Base-by-base conservation (phyloP, 2,888 invertebrate species). In the Odiellus spinosus region DNA sequence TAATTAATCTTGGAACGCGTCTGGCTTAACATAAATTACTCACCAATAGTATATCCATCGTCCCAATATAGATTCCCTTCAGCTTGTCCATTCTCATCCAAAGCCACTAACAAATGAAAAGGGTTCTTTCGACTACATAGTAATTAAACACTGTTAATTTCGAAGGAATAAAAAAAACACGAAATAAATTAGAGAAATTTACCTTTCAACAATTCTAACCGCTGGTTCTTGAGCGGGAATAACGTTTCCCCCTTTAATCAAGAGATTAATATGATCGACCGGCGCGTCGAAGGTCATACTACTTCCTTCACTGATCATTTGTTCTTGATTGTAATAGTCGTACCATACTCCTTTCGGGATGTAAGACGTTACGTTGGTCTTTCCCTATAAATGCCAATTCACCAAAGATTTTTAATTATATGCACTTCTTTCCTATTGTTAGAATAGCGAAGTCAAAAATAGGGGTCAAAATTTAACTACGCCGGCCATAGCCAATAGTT, bases 291-390 rank as follows among this genome's bases (percentile, higher is more conserved):
- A 59, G 20, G 61, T 48, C 21, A 21, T 14, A 10, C 40, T 14
- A 26, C 36, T 44, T 3, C 49, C 49, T 11, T 18, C 32, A 17
- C 44, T 56, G 3, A 38, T 20, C 10, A 44, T 36, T 43, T 40
- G 18, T 34, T 47, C 42, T 2, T 46, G 59, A 43, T 53, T 52
- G 48, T 58, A 56, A 48, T 60, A 61, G 45, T 60, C 59, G 64
- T 78, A 82, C 83, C 83, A 84, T 14, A 69, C 54, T 11, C 74
- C 74, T 14, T 68, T 66, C 0, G 83, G 82, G 56, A 81, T 66
- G 58, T 77, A 78, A 0, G 75, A 74, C 1, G 63, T 59, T 0
- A 73, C 67, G 0, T 61, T 61, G 1, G 60, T 61, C 4, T 67
- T 66, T 3, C 68, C 68, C 57, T 69, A 47, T 12, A 45, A n/a